phyloP scores from a whole-genome alignment of 2,113 vertebrate species.

The Zosterops japonicus region DNA sequence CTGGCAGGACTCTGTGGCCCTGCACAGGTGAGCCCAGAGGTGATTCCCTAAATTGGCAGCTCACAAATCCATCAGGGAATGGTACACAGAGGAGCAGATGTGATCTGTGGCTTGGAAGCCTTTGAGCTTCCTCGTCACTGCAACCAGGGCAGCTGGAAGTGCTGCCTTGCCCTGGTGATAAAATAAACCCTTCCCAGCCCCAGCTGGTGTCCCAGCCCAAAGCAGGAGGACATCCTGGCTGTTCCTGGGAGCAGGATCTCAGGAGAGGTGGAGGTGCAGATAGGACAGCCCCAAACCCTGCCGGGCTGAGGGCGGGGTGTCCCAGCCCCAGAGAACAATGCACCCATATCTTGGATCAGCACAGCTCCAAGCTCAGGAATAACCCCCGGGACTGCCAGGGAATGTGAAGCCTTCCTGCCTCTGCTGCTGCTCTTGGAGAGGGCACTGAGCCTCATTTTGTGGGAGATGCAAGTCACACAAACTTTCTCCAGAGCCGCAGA shows the following conservation, averaged over 20 bases:
- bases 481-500: background rate
- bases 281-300: background rate
- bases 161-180: background rate
- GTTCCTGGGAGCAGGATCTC: background rate
- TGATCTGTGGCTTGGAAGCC: background rate
- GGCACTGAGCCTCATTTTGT: background rate
- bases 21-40: background rate
- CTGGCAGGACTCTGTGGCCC: background rate
- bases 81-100: background rate
- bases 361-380: background rate
- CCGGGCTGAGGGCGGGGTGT: accelerated
- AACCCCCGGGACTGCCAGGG: background rate
- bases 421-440: background rate
- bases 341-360: background rate
- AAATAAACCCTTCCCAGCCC: background rate
- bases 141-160: background rate
- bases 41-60: background rate
- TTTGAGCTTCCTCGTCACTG: background rate
- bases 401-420: background rate
- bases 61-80: background rate
- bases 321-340: background rate
- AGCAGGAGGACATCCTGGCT: background rate
- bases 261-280: background rate
- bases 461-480: background rate
- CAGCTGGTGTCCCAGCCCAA: background rate